Evolutionary conservation across 2,888 invertebrate genomes (phyloP).

Genomic region (Brachycybe producta): DNA sequence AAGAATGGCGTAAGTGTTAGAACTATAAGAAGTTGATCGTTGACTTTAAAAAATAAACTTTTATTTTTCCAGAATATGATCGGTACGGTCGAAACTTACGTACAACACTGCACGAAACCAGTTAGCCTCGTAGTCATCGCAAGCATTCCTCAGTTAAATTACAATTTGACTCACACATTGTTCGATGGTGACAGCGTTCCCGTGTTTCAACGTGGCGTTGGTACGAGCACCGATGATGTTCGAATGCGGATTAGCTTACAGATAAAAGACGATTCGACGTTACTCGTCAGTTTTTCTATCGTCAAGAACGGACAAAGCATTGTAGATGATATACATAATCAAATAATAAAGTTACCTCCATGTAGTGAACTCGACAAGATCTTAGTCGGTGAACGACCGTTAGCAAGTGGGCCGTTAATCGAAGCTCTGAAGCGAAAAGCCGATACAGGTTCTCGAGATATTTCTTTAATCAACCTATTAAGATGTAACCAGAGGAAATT

Average conservation of each 20-base stretch:
- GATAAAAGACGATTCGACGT: not conserved
- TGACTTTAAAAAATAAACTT: not conserved
- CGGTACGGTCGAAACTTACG: not conserved
- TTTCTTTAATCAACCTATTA: no score
- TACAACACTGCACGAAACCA: not conserved
- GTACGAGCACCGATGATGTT: no score
- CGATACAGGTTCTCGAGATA: no score
- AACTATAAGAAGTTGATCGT: no score
- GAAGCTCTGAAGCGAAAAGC: no score
- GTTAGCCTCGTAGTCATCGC: not conserved
- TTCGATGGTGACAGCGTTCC: not conserved
- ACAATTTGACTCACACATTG: not conserved
- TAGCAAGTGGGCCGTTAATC: no score
- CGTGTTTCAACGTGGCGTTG: no score
- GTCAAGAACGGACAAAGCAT: not conserved
- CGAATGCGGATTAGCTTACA: not conserved
- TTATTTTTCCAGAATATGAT: not conserved
- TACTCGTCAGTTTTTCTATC: no score
- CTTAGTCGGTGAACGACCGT: no score
- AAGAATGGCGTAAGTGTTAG: not conserved
- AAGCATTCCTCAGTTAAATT: not conserved
- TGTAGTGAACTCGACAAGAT: no score
- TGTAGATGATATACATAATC: not conserved
- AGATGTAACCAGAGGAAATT: no score
- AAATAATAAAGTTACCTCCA: not conserved